Percentiles rank a stretch among this genome's conserved stretches.
phyloP scores from a whole-genome alignment of 2,888 invertebrate species.

The Trichopoda pennipes region DNA sequence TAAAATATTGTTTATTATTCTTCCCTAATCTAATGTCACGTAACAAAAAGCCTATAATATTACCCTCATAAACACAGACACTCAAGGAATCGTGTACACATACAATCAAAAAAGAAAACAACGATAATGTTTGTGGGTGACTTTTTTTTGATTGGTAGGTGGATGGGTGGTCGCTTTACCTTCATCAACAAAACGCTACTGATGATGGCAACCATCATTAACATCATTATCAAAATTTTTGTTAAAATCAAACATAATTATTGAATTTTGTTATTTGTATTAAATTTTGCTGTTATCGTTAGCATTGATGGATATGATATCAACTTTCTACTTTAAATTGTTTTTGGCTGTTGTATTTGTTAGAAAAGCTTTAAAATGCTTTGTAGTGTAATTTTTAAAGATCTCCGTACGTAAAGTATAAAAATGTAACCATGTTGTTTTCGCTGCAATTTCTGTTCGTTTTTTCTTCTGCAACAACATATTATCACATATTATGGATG shows the following conservation, averaged over 20 bases:
- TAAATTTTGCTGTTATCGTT: background rate
- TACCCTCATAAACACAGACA: background rate
- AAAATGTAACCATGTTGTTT: too few species aligned
- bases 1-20: conserved; percentile 13
- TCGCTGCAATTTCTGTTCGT: too few species aligned
- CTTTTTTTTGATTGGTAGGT: conserved; percentile 19
- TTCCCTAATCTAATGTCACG: conserved; percentile 37
- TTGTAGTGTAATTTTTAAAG: too few species aligned
- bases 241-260: conserved; percentile 1
- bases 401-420: too few species aligned
- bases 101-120: background rate
- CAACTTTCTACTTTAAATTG: too few species aligned
- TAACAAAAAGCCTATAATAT: conserved; percentile 9
- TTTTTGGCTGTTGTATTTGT: too few species aligned
- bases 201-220: conserved; percentile 51
- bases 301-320: too few species aligned
- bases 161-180: conserved; percentile 40
- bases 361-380: too few species aligned
- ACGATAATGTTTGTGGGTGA: conserved; percentile 21
- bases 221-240: background rate
- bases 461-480: too few species aligned
- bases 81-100: background rate
- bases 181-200: conserved; percentile 49
- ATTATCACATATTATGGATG: too few species aligned
- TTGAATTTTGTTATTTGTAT: conserved; percentile 23